A percentile compares a stretch with the other conserved stretches of the same genome.
Evolutionary conservation across 92 coral and sea anemone genomes (phyloP).

Genomic region (Diadumene lineata): DNA sequence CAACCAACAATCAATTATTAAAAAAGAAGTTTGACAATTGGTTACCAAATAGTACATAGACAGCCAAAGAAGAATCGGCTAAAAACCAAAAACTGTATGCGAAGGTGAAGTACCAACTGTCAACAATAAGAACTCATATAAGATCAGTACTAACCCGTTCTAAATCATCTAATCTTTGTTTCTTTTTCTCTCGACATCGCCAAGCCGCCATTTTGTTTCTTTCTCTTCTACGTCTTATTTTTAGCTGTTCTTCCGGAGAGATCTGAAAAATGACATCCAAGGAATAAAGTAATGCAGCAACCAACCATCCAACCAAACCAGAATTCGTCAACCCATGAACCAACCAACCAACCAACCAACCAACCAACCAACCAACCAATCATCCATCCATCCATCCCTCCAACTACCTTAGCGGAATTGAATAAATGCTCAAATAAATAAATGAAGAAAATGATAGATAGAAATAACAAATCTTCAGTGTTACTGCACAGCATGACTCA

Average conservation of each 20-base stretch:
- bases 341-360: neutral
- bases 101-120: neutral
- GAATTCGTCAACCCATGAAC: neutral
- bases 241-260: constrained; percentile 25
- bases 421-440: too few species aligned
- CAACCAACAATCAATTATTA: too few species aligned
- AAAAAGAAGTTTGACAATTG: too few species aligned
- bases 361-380: neutral
- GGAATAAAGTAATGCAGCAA: too few species aligned
- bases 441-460: too few species aligned
- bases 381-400: neutral
- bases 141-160: constrained; percentile 14
- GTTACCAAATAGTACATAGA: too few species aligned
- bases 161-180: constrained; percentile 37
- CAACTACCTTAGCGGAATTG: neutral
- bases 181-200: constrained; percentile 46
- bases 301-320: neutral
- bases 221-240: constrained; percentile 30
- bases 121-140: neutral
- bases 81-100: too few species aligned
- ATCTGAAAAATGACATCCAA: constrained; percentile 6
- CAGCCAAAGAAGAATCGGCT: too few species aligned
- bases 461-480: too few species aligned
- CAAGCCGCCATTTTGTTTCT: constrained; percentile 43
- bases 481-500: too few species aligned